Evolutionary conservation across 2,888 invertebrate species (phyloP), one percentile per base, ranked within the genome.

Genomic region (Biston betularia): DNA sequence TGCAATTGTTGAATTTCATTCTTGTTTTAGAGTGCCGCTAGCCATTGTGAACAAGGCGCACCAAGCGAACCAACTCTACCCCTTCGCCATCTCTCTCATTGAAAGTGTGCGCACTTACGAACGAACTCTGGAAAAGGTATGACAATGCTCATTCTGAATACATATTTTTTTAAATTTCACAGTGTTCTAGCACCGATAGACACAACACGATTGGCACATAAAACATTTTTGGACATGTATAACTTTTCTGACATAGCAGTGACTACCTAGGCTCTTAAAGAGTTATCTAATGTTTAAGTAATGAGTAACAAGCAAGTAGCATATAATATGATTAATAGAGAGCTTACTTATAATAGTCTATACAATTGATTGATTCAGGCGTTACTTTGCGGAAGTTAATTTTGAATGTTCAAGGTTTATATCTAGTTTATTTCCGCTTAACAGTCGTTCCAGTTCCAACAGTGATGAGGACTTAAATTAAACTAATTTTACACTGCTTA

Each of bases 41-140:
- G 98, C 98, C 0, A 99, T 99, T 75, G 99, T 99, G 40, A 99
- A 99, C 93, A 99, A 99, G 88, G 99, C 99, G 6, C 99, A 99
- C 90, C 99, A 99, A 88, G 99, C 99, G 0, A 99, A 99, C 89
- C 98, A 99, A 86, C 96, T 99, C 12, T 99, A 99, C 88, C 99
- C 99, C 0, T 99, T 98, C 93, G 99, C 99, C 15, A 99, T 99
- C 80, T 99, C 99, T 0, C 95, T 99, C 72, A 99, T 99, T 79
- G 99, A 99, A 92, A 99, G 98, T 87, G 98, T 99, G 44, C 96
- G 98, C 74, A 99, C 99, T 0, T 99, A 99, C 86, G 99, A 99
- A 87, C 96, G 98, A 84, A 99, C 99, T 6, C 94, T 99, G 84
- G 99, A 99, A 90, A 99, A 99, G 97, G 98, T 99, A 94, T 90